Conservation (phyloP, 2,113 vertebrate genomes). For the Rhinoderma darwinii region DNA sequence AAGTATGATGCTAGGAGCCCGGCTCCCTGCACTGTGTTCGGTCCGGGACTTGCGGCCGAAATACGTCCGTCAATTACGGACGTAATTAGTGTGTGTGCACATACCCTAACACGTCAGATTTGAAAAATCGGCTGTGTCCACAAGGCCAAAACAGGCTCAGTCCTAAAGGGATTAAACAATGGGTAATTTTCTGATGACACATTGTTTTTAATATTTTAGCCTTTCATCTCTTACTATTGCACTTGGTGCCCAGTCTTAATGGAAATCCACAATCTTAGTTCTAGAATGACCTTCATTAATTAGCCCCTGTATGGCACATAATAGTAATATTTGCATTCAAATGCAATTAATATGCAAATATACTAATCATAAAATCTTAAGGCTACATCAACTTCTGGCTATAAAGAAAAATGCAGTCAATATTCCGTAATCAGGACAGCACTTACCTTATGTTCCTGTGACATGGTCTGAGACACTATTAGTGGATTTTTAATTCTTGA, state of each 20-base stretch:
- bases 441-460: background rate
- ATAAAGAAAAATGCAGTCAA: background rate
- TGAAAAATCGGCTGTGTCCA: too few species aligned
- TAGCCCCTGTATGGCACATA: background rate
- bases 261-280: background rate
- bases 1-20: too few species aligned
- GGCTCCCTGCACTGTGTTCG: too few species aligned
- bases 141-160: too few species aligned
- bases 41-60: too few species aligned
- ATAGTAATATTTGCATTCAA: background rate
- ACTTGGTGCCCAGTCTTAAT: background rate
- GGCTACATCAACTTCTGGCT: background rate
- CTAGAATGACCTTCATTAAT: background rate
- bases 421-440: background rate
- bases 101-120: too few species aligned
- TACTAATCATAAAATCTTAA: background rate
- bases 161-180: too few species aligned
- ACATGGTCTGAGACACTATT: background rate
- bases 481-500: background rate
- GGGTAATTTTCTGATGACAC: too few species aligned
- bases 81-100: too few species aligned
- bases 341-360: conserved; percentile 1
- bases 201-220: background rate
- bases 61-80: too few species aligned
- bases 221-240: background rate